A percentile compares a stretch with the other conserved stretches of the same genome.
These are phyloP conservation scores for Archaeoteleia sp. DNA, from an alignment of 2,888 invertebrate species.

Conservation along the genomic window DNA sequence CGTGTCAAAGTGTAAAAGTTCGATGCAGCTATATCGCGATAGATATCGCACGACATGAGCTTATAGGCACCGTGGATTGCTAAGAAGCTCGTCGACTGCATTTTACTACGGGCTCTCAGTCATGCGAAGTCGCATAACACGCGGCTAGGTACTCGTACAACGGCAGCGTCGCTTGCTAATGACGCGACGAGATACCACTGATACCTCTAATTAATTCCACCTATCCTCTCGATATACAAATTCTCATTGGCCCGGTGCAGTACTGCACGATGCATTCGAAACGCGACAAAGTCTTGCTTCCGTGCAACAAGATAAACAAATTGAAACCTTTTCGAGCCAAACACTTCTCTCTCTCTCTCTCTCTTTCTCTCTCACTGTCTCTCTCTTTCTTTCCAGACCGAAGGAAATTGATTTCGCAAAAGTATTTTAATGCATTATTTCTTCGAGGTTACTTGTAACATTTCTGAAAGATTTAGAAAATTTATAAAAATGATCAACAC, in stretches of 20 bases:
- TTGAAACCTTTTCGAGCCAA: constrained; percentile 43
- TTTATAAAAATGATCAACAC: no score
- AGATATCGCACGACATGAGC: constrained; percentile 26
- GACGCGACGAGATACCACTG: constrained; percentile 72
- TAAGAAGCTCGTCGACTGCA: constrained; percentile 43
- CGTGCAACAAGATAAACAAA: constrained; percentile 47
- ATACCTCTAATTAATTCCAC: constrained; percentile 74
- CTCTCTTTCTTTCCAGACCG: no score
- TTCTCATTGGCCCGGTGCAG: constrained; percentile 57
- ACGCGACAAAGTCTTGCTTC: constrained; percentile 46
- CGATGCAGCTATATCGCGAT: constrained; percentile 23
- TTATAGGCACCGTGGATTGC: constrained; percentile 33
- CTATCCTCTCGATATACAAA: constrained; percentile 73
- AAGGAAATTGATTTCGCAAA: no score
- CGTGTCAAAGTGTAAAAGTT: no score
- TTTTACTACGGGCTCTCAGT: constrained; percentile 62
- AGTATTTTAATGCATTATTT: no score
- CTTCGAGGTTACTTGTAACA: no score
- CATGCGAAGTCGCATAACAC: constrained; percentile 65
- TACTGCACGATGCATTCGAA: constrained; percentile 44
- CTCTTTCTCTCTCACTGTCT: no score
- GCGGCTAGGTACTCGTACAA: constrained; percentile 59
- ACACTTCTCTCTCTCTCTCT: constrained; percentile 36
- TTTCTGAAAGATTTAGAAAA: no score
- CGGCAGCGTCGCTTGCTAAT: constrained; percentile 71